Evolutionary conservation across 2,797 vertebrate genomes (phyloP).

Genomic region (Liparis tanakae): DNA sequence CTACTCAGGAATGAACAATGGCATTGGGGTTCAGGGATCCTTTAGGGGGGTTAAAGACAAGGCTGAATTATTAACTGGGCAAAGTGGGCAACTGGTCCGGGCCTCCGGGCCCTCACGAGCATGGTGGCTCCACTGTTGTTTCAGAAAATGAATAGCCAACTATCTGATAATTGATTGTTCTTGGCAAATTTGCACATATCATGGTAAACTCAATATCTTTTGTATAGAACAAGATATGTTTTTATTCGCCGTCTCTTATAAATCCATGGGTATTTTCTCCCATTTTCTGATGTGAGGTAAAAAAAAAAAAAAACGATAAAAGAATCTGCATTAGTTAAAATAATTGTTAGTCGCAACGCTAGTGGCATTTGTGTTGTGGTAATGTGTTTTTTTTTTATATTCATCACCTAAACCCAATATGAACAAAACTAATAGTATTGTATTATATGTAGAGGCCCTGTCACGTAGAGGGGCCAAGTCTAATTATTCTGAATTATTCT

Average conservation of each 20-base stretch:
- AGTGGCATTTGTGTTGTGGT: neutral
- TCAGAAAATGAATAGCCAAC: neutral
- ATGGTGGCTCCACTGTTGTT: neutral
- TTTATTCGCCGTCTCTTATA: neutral
- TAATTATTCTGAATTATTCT: neutral
- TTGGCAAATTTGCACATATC: neutral
- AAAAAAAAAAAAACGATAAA: neutral
- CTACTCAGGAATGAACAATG: constrained; percentile 33
- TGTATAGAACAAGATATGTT: neutral
- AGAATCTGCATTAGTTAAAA: fast-evolving
- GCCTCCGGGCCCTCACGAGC: neutral
- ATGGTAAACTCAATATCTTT: neutral
- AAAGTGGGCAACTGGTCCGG: neutral
- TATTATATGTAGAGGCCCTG: neutral
- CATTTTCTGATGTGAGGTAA: neutral
- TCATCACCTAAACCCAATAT: neutral
- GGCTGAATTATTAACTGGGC: constrained; percentile 16
- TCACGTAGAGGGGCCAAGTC: neutral
- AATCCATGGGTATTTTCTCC: no score
- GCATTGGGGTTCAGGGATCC: constrained; percentile 6
- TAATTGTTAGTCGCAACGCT: neutral
- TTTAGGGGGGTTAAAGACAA: constrained; percentile 1
- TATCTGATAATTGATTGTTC: neutral
- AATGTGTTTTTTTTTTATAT: neutral
- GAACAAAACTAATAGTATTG: neutral